Conservation (phyloP, 2,888 invertebrate species). For the Parasteatoda lunata region DNA sequence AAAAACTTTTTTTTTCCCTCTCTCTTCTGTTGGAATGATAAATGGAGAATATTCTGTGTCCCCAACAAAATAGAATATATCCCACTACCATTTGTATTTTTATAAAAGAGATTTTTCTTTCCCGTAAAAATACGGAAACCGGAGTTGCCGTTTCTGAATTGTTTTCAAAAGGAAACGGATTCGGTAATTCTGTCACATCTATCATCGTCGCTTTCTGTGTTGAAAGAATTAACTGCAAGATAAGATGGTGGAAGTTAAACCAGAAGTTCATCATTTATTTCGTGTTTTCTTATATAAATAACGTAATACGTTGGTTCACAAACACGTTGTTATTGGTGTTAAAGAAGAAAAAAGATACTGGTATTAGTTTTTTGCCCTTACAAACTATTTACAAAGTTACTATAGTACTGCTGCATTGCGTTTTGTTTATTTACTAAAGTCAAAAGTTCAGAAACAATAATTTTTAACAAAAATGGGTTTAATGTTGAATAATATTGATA, state of each 20-base stretch:
- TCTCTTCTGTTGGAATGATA: background rate
- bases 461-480: no score
- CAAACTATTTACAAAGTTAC: no score
- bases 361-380: no score
- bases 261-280: no score
- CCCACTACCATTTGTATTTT: background rate
- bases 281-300: no score
- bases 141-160: background rate
- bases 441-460: no score
- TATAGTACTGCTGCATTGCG: no score
- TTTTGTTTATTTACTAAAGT: no score
- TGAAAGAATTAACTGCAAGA: background rate
- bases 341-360: no score
- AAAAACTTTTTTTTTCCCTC: background rate
- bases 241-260: background rate
- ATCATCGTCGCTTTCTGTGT: background rate
- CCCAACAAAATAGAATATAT: background rate
- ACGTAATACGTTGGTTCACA: no score
- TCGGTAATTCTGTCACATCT: background rate
- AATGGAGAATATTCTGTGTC: background rate
- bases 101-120: background rate
- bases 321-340: no score
- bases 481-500: no score
- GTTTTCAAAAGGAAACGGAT: background rate
- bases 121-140: background rate